Evolutionary conservation across 1,140 invertebrate species (phyloP).

Genomic region (Thaumatotibia leucotreta): DNA sequence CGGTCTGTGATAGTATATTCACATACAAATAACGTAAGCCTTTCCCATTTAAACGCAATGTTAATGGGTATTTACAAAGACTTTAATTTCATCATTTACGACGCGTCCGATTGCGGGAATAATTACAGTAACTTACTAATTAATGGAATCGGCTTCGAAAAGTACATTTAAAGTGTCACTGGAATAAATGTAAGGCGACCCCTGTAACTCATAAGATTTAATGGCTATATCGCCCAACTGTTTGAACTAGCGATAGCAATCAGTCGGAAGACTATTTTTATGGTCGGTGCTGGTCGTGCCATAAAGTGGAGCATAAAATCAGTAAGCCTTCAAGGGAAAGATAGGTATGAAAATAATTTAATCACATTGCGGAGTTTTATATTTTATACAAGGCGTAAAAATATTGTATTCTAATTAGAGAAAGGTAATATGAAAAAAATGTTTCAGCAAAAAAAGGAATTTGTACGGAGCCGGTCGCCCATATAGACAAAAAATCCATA

Average conservation of each 20-base stretch:
- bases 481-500: too few relatives aligned
- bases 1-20: neutral
- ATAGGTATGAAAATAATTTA: conserved; percentile 67
- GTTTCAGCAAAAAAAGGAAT: too few relatives aligned
- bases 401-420: neutral
- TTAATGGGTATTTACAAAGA: neutral
- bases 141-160: neutral
- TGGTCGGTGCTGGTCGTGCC: conserved; percentile 58
- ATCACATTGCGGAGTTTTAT: conserved; percentile 21
- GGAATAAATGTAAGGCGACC: conserved; percentile 27
- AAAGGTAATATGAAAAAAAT: too few relatives aligned
- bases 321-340: conserved; percentile 53
- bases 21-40: neutral
- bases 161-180: conserved; percentile 13
- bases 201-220: conserved; percentile 46
- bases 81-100: neutral
- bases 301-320: conserved; percentile 66
- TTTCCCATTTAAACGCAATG: neutral
- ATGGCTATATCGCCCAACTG: conserved; percentile 54
- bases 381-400: neutral
- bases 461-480: too few relatives aligned
- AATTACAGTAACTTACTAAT: neutral
- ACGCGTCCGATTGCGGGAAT: neutral
- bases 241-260: conserved; percentile 56
- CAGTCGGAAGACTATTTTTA: conserved; percentile 66